Conservation (phyloP, 2,797 vertebrate species). For the Gallirallus australis region DNA sequence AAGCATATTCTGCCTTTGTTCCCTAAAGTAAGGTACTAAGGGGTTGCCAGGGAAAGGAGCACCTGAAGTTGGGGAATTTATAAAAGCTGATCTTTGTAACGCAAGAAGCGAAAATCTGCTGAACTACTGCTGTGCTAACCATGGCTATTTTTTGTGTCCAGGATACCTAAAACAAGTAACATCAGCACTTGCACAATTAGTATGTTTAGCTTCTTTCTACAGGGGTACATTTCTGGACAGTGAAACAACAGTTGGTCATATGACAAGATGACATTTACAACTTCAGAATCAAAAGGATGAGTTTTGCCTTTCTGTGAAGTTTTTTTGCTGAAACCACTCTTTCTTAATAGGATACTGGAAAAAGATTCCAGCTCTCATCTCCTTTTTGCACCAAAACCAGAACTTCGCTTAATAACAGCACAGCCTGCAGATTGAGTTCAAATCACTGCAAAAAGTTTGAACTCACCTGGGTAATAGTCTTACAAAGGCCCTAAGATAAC, state of each 20-base stretch:
- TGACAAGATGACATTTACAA: neutral
- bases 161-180: neutral
- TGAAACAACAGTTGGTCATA: no score
- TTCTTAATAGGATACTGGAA: neutral
- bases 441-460: neutral
- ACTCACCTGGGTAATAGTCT: neutral
- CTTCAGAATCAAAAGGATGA: neutral
- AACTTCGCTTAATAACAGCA: neutral
- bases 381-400: neutral
- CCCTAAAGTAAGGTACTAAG: neutral
- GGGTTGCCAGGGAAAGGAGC: neutral
- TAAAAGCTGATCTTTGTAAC: neutral
- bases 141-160: neutral
- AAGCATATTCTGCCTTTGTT: neutral
- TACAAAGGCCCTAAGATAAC: neutral
- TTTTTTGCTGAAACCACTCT: neutral
- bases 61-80: neutral
- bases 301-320: neutral
- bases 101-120: neutral
- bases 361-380: neutral
- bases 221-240: accelerated
- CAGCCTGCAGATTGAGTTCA: neutral
- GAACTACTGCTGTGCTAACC: neutral
- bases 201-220: neutral
- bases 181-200: neutral